Evolutionary conservation across 2,113 vertebrate species (phyloP), one percentile per base, ranked within the genome.

Genomic region (Gulo gulo): DNA sequence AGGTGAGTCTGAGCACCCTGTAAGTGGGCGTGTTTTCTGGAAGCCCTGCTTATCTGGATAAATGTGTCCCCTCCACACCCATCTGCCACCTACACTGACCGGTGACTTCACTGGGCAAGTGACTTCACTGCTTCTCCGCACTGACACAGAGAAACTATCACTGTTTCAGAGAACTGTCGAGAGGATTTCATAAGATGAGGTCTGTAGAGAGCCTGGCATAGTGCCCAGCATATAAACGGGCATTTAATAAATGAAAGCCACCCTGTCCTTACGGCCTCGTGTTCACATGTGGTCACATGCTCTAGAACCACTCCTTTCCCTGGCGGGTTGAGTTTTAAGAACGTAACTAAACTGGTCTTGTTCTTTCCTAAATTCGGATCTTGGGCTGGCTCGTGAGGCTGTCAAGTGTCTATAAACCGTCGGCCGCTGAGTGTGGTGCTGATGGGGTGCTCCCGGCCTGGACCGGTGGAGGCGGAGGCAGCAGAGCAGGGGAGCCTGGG

Each of bases 1-100:
- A 99, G 99, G 99, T 99, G 92, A 93, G 98, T 92, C 34, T 59
- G 0, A 52, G 65, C 34, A 0, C 21, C 7, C 31, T 3, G 10
- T 47, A 42, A 0, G 11, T 13, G 52, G 74, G 87, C 29, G 0
- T 57, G 59, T 81, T n/a, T 67, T 95, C 1, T 13, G 26, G 57
- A 39, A 4, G 21, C 59, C 82, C 11, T 36, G 31, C 31, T 50
- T 8, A 24, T 24, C 39, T 31, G 42, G 7, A 0, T 20, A 15
- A 57, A 3, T 5, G 50, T 45, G 2, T 34, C 29, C 45, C 42
- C 24, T 78, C 23, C 31, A 45, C 67, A 67, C 31, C 61, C n/a
- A 10, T 2, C 29, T 1, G 24, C 31, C 63, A 4, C 34, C 52
- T 14, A 12, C 59, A 39, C 52, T 29, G 78, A 47, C 59, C 2